phyloP scores from a whole-genome alignment of 2,888 invertebrate species.

The Petrolisthes manimaculis region DNA sequence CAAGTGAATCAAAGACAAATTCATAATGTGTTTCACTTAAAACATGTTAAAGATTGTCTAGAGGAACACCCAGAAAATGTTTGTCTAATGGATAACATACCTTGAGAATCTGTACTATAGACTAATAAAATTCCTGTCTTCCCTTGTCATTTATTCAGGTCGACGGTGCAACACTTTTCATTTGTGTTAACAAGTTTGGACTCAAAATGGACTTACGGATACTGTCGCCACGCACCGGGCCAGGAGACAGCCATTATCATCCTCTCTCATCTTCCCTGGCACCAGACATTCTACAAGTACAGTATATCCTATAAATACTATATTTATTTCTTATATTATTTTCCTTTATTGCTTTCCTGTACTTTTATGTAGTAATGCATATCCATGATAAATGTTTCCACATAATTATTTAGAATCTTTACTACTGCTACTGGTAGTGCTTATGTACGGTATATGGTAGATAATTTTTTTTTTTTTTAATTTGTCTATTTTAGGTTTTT shows the following conservation, averaged over 20 bases:
- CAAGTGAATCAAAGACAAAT: neutral
- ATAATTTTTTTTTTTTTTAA: too few relatives aligned
- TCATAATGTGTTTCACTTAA: neutral
- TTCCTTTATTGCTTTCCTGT: too few relatives aligned
- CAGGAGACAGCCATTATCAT: slow-evolving; percentile 86
- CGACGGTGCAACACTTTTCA: slow-evolving; percentile 92
- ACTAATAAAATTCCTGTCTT: slow-evolving; percentile 65
- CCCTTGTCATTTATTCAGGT: slow-evolving; percentile 74
- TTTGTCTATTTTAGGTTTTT: too few relatives aligned
- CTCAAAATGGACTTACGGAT: slow-evolving; percentile 97
- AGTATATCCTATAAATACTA: too few relatives aligned
- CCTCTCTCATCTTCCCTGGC: slow-evolving; percentile 94
- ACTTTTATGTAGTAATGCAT: too few relatives aligned
- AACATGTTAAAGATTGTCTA: neutral
- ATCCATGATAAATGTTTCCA: too few relatives aligned
- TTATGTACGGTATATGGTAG: too few relatives aligned
- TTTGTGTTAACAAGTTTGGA: slow-evolving; percentile 95
- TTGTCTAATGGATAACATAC: neutral
- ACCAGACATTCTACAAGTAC: slow-evolving; percentile 93
- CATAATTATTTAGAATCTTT: too few relatives aligned
- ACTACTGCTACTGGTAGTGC: too few relatives aligned
- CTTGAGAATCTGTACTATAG: neutral
- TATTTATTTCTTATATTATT: too few relatives aligned
- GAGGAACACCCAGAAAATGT: neutral
- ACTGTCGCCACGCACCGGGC: slow-evolving; percentile 94